These are phyloP conservation scores for Corythaixoides concolor DNA, from an alignment of 2,113 vertebrate species.

Conservation along the genomic window DNA sequence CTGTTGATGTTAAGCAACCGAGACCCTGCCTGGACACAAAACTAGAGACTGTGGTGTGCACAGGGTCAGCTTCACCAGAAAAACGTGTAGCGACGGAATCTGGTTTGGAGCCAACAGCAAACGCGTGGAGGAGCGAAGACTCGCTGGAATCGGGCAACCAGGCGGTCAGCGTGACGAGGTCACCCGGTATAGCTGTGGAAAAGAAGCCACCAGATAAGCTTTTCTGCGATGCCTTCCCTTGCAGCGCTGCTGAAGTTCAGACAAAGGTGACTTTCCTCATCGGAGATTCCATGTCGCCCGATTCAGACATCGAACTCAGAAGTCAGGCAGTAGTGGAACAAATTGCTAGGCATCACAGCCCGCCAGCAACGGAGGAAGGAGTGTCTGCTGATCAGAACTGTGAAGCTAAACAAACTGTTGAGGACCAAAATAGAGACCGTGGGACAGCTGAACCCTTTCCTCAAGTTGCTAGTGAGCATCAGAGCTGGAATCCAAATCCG, in stretches of 20 bases:
- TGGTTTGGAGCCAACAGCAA: conserved; percentile 24
- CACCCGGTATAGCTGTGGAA: conserved; percentile 75
- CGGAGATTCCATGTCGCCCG: conserved; percentile 96
- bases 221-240: conserved; percentile 55
- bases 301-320: conserved; percentile 92
- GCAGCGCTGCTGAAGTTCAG: conserved; percentile 70
- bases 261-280: conserved; percentile 96
- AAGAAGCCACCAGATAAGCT: conserved; percentile 93
- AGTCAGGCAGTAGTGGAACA: conserved; percentile 84
- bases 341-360: conserved; percentile 82
- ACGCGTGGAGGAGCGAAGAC: conserved; percentile 50
- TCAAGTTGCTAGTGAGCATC: conserved; percentile 73
- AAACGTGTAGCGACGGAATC: conserved; percentile 51
- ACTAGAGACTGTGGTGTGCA: conserved; percentile 79
- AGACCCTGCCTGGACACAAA: conserved; percentile 73
- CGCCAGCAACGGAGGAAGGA: conserved; percentile 72
- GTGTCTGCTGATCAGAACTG: conserved; percentile 58
- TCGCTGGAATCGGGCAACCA: conserved; percentile 46
- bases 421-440: conserved; percentile 86
- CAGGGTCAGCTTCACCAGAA: conserved; percentile 78
- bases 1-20: conserved; percentile 47
- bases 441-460: conserved; percentile 72
- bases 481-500: conserved; percentile 80
- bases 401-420: conserved; percentile 68
- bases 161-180: conserved; percentile 41